Conservation (phyloP, 1,140 invertebrate species). For the Megalopta genalis region DNA sequence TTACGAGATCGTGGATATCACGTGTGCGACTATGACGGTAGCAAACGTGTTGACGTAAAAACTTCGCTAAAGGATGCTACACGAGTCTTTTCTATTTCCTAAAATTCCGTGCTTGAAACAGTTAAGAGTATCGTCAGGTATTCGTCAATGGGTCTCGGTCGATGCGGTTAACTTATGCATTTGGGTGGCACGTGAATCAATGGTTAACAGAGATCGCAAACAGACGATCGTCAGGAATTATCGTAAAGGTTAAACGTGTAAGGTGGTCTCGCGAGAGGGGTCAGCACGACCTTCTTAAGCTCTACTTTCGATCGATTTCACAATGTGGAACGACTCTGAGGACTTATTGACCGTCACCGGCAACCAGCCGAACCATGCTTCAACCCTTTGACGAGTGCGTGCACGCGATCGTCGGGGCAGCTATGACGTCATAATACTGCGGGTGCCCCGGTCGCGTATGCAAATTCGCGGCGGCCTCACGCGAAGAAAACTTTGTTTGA, state of each 20-base stretch:
- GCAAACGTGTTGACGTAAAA: too few species aligned
- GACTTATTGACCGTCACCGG: conserved; percentile 64
- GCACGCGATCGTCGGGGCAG: conserved; percentile 69
- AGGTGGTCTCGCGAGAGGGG: conserved; percentile 17
- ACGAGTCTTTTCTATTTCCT: too few species aligned
- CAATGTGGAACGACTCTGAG: conserved; percentile 57
- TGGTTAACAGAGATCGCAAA: background rate
- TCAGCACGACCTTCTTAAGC: conserved; percentile 59
- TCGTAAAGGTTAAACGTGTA: conserved; percentile 58
- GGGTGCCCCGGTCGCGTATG: conserved; percentile 69
- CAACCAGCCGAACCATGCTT: conserved; percentile 59
- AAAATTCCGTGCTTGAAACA: too few species aligned
- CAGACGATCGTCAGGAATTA: conserved; percentile 28
- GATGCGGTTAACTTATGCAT: background rate
- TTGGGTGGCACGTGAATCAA: background rate
- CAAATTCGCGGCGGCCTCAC: conserved; percentile 77
- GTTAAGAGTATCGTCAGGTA: too few species aligned
- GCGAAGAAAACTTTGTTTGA: conserved; percentile 75
- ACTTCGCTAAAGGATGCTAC: too few species aligned
- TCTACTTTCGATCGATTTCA: conserved; percentile 59
- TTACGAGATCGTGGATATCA: too few species aligned
- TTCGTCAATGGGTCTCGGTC: background rate
- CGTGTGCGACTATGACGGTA: too few species aligned
- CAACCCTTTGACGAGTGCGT: conserved; percentile 73
- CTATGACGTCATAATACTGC: conserved; percentile 79